phyloP scores from a whole-genome alignment of 1,140 invertebrate genomes.

The Acyrthosiphon pisum region DNA sequence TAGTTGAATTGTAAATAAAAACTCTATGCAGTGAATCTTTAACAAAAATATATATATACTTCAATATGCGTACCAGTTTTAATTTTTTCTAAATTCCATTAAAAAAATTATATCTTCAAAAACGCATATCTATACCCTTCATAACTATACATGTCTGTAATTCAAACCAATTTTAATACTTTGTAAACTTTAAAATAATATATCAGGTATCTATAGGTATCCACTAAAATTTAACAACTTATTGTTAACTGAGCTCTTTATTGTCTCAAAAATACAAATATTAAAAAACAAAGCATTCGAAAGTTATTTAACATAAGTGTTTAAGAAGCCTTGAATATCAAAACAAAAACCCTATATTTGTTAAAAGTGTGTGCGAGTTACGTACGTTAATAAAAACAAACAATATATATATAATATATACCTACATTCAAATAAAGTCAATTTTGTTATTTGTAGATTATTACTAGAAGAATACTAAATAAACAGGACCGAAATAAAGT shows the following conservation, averaged over 20 bases:
- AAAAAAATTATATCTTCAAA: too few relatives aligned
- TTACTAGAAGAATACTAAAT: neutral
- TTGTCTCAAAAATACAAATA: neutral
- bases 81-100: too few relatives aligned
- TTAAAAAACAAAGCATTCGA: conserved; percentile 12
- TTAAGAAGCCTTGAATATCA: neutral
- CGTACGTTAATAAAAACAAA: neutral
- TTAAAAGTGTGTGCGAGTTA: neutral
- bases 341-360: neutral
- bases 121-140: too few relatives aligned
- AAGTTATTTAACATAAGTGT: neutral
- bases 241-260: neutral
- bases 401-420: neutral
- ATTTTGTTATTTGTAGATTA: neutral
- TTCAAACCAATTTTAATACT: too few relatives aligned
- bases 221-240: neutral
- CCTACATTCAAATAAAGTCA: neutral
- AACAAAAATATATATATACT: too few relatives aligned
- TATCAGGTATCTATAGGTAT: too few relatives aligned
- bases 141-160: too few relatives aligned
- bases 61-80: too few relatives aligned
- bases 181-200: too few relatives aligned
- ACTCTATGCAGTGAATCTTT: too few relatives aligned
- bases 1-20: too few relatives aligned
- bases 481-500: neutral